Conservation (phyloP, 2,888 invertebrate species). For the Papilio elwesi region DNA sequence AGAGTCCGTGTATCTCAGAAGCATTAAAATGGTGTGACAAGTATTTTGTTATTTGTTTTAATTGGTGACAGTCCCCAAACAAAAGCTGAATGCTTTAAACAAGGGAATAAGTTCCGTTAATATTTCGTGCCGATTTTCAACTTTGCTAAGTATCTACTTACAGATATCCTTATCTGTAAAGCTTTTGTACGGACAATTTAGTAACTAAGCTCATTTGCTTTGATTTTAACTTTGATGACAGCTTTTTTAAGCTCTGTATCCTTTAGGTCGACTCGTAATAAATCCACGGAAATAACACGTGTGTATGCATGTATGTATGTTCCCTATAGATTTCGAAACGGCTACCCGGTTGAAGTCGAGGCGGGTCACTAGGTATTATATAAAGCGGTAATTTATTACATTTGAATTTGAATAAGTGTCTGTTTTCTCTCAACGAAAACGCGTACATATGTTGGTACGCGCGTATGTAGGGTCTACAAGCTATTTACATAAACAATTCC, state of each 20-base stretch:
- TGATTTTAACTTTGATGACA: constrained; percentile 44
- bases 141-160: constrained; percentile 73
- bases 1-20: not conserved
- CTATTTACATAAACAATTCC: too few relatives aligned
- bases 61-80: not conserved
- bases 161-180: constrained; percentile 65
- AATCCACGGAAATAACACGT: too few relatives aligned
- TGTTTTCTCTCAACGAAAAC: too few relatives aligned
- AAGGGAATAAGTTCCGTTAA: constrained; percentile 69
- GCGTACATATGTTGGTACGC: too few relatives aligned
- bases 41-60: not conserved
- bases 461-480: too few relatives aligned
- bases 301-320: too few relatives aligned
- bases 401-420: too few relatives aligned
- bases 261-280: constrained; percentile 6
- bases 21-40: not conserved
- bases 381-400: too few relatives aligned
- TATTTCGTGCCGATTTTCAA: constrained; percentile 76
- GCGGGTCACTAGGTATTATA: too few relatives aligned
- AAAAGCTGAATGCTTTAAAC: constrained; percentile 45
- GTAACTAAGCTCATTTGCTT: constrained; percentile 80
- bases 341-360: too few relatives aligned
- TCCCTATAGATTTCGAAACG: too few relatives aligned
- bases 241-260: constrained; percentile 68
- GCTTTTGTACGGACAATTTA: constrained; percentile 71